Percentiles rank a stretch among this genome's conserved stretches.
phyloP scores from a whole-genome alignment of 2,113 vertebrate species.

The Phaetusa simplex region DNA sequence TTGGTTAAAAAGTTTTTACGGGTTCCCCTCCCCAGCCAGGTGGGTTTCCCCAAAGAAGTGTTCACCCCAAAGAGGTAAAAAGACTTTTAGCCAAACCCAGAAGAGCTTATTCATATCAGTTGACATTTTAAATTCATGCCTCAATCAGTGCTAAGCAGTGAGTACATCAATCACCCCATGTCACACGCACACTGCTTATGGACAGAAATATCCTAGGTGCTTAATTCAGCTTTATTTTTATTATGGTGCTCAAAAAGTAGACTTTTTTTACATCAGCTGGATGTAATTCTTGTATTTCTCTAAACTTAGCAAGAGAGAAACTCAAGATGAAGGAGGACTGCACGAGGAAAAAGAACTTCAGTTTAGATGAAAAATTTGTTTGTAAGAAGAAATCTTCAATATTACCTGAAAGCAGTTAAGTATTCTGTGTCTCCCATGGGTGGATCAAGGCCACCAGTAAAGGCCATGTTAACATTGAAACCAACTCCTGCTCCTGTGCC shows the following conservation, averaged over 20 bases:
- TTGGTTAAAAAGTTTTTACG: background rate
- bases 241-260: background rate
- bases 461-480: constrained; percentile 97
- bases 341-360: background rate
- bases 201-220: background rate
- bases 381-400: background rate
- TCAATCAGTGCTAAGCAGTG: background rate
- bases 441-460: constrained; percentile 93
- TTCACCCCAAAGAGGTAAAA: background rate
- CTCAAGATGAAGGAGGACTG: background rate
- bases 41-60: background rate
- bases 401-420: constrained; percentile 93
- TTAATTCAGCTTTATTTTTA: background rate
- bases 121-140: background rate
- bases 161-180: background rate
- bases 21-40: background rate
- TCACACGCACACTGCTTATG: background rate
- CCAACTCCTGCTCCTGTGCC: constrained; percentile 88
- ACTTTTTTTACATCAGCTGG: background rate
- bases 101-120: background rate
- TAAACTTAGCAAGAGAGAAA: background rate
- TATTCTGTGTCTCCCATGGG: constrained; percentile 95
- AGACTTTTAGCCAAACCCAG: background rate
- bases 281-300: background rate
- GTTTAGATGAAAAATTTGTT: background rate